Base-by-base conservation (phyloP, 2,888 invertebrate genomes). In the Parapristionchus giblindavisi region DNA sequence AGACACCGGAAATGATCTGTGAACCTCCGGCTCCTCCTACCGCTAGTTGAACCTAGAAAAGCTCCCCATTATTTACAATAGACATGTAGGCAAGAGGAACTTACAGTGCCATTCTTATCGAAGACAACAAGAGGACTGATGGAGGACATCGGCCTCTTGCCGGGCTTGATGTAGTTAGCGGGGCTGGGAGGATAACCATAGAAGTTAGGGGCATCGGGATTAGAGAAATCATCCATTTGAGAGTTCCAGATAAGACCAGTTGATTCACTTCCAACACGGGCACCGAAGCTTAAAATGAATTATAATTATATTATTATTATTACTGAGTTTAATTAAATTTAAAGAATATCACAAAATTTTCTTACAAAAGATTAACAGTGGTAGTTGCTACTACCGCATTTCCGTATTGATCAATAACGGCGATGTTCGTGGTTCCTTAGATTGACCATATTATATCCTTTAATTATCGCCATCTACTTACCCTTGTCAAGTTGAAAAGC, bases 371-470 rank as follows among this genome's bases (percentile, higher is more conserved):
- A 88, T 95, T 94, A n/a, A 95, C 91, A 1, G 95, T 94, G 82
- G 94, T 94, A 1, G 96, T 96, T 0, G 93, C 92, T 0, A 95
- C 92, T 0, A 96, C 94, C 0, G 95, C 96, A 87, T 95, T 94
- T 0, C 96, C 95, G 87, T 94, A 92, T 3, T 27, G 51, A 34
- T 81, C 81, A 32, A 95, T 88, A 56, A 96, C 92, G 0, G 94
- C 93, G 51, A 95, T 91, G 86, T 97, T 96, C 0, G 95, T 92
- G 0, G 97, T 97, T 43, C 96, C 95, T 88, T 8, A 63, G 34
- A 8, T 17, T 29, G 8, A 63, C 24, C 8, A 8, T 17, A 24
- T 8, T 63, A 14, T 32, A 34, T 36, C 8, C 21, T 29, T 14
- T 36, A 29, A 14, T 34, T n/a, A n/a, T n/a, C n/a, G n/a, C 17